Evolutionary conservation across 2,113 vertebrate genomes (phyloP), one percentile per base, ranked within the genome.

Genomic region (Microtus oregoni): DNA sequence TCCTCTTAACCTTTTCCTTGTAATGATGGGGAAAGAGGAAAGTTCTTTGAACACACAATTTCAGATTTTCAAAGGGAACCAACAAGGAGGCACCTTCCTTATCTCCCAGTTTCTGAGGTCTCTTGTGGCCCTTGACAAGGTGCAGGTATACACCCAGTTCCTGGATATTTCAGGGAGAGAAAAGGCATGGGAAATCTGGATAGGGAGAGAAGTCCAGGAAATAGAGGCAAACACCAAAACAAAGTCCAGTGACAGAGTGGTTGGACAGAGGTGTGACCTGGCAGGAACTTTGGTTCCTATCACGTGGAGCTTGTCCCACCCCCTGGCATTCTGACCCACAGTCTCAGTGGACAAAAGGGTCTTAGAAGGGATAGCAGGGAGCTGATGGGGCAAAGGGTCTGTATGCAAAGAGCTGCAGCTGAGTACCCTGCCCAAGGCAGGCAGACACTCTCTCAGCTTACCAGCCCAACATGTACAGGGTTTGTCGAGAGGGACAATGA

Each of bases 151-250:
- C 86, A 97, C 47, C 93, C 90, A 87, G 10, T 83, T 94, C 83
- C 78, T 93, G 77, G 78, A 91, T 94, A 88, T 96, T 96, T 89
- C 91, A 88, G 55, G 83, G 75, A 95, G 86, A 89, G 86, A 87
- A 55, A 97, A 72, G 26, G 44, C 75, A 55, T 3, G 65, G 96
- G 94, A 95, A 96, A 94, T 97, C 81, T 97, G 94, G 73, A 58
- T 44, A 30, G 58, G 38, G 82, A 96, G 96, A 97, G 97, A 97
- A 97, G 92, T 88, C 35, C 92, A 97, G 96, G 95, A 97, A 97
- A 94, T 89, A 55, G 94, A 92, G 22, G 86, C 85, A 70, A 70
- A 86, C 82, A 91, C 44, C 38, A 83, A n/a, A 86, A 41, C 61
- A 68, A 73, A 10, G 10, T 65, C 76, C 72, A 38, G 22, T 26